Evolutionary conservation across 2,888 invertebrate genomes (phyloP).

Genomic region (Zaprionus obscuricornis): DNA sequence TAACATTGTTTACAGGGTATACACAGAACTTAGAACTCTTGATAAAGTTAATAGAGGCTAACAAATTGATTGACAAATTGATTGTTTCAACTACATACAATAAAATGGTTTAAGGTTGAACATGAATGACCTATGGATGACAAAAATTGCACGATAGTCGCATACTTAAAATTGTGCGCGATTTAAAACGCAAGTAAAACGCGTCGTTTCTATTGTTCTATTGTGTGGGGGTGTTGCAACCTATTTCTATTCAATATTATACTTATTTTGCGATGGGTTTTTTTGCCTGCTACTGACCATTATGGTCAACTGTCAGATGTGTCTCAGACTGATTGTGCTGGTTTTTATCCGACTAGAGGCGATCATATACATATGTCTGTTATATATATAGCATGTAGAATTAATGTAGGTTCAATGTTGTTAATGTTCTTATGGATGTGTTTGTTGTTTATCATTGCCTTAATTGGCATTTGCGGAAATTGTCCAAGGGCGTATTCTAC

Average conservation of each 20-base stretch:
- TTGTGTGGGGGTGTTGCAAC: slow-evolving; percentile 47
- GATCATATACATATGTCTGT: slow-evolving; percentile 20
- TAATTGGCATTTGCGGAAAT: slow-evolving; percentile 72
- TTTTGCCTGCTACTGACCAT: slow-evolving; percentile 47
- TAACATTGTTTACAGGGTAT: slow-evolving; percentile 16
- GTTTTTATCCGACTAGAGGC: slow-evolving; percentile 17
- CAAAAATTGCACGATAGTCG: slow-evolving; percentile 10
- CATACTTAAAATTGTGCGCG: slow-evolving; percentile 30
- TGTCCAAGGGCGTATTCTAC: slow-evolving; percentile 59
- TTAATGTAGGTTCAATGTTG: slow-evolving; percentile 49
- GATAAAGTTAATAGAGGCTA: slow-evolving; percentile 18
- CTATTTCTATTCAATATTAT: slow-evolving; percentile 28
- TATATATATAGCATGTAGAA: slow-evolving; percentile 13
- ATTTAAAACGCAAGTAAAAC: slow-evolving; percentile 40
- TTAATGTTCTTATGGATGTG: slow-evolving; percentile 42
- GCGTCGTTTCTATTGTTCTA: slow-evolving; percentile 16
- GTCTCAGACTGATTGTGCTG: slow-evolving; percentile 15
- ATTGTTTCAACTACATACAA: slow-evolving; percentile 26
- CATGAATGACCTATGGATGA: slow-evolving; percentile 59
- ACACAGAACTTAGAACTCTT: slow-evolving; percentile 12
- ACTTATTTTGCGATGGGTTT: slow-evolving; percentile 35
- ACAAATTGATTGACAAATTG: slow-evolving; percentile 71
- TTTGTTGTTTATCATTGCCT: slow-evolving; percentile 63
- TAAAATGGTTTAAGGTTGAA: slow-evolving; percentile 55
- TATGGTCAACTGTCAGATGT: slow-evolving; percentile 54